Percentiles rank a stretch among this genome's conserved stretches.
phyloP scores from a whole-genome alignment of 2,797 vertebrate species.

The Eidolon dupreanum region DNA sequence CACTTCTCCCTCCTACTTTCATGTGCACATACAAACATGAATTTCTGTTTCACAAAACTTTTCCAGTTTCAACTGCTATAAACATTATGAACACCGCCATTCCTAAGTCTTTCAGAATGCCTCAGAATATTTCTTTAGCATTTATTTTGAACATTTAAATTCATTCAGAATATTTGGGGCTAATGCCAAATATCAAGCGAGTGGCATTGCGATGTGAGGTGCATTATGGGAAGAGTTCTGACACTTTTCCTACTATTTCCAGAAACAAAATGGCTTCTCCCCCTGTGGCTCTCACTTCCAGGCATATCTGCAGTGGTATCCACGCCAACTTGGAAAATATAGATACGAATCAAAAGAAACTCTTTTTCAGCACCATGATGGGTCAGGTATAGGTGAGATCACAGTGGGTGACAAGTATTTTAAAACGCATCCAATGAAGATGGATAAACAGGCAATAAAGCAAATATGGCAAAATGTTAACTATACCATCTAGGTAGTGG shows the following conservation, averaged over 20 bases:
- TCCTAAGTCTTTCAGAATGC: slow-evolving; percentile 5
- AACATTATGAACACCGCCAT: not conserved
- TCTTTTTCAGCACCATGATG: not conserved
- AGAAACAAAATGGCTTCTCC: slow-evolving; percentile 34
- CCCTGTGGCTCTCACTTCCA: not conserved
- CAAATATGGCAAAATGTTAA: not conserved
- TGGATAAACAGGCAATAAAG: not conserved
- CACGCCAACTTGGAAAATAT: not conserved
- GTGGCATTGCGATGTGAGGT: not conserved
- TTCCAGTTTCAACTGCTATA: not conserved
- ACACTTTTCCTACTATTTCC: not conserved
- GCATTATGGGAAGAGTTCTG: not conserved
- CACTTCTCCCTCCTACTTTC: not conserved
- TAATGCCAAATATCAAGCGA: not conserved
- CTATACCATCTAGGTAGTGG: not conserved
- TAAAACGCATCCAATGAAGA: not conserved
- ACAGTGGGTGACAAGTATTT: not conserved
- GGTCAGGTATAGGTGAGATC: not conserved
- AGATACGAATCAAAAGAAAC: slow-evolving; percentile 13
- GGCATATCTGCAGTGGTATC: not conserved
- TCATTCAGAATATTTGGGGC: not conserved
- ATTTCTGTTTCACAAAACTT: slow-evolving; percentile 39
- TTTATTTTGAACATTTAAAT: not conserved
- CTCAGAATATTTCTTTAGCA: not conserved
- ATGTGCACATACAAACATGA: not conserved